Evolutionary conservation across 92 coral and sea anemone genomes (phyloP).

Genomic region (Plumapathes pennacea): DNA sequence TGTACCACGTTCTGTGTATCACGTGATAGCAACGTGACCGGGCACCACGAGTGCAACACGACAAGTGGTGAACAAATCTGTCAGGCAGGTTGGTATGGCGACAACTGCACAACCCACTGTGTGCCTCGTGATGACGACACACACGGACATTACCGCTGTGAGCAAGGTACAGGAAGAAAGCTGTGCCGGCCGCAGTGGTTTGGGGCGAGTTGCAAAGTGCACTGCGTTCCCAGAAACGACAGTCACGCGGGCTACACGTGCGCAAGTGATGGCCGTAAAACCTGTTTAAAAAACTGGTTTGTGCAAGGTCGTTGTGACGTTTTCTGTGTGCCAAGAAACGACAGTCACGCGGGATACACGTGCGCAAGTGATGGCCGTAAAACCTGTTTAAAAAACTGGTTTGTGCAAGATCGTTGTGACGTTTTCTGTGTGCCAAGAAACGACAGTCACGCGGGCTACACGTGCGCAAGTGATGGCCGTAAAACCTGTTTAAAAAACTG

Average conservation of each 20-base stretch:
- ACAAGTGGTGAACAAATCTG: constrained; percentile 41
- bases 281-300: constrained; percentile 68
- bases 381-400: constrained; percentile 68
- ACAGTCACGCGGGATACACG: constrained; percentile 41
- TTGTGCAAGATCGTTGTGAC: constrained; percentile 72
- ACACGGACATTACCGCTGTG: constrained; percentile 72
- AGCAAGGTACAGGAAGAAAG: constrained; percentile 51
- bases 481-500: constrained; percentile 57
- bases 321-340: constrained; percentile 46
- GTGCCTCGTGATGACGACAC: constrained; percentile 72
- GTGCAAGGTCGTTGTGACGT: constrained; percentile 43
- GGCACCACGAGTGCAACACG: constrained; percentile 75
- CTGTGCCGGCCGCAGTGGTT: constrained; percentile 63
- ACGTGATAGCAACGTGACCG: constrained; percentile 56
- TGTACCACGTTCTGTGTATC: constrained; percentile 72
- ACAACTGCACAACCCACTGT: constrained; percentile 67
- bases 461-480: constrained; percentile 64
- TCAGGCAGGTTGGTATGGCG: constrained; percentile 59
- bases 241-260: constrained; percentile 55
- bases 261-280: constrained; percentile 52
- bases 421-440: constrained; percentile 66
- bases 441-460: constrained; percentile 65
- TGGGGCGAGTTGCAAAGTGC: constrained; percentile 57
- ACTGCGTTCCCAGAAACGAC: constrained; percentile 51
- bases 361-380: constrained; percentile 46